phyloP scores from a whole-genome alignment of 2,888 invertebrate genomes.

The Synanthedon myopaeformis region DNA sequence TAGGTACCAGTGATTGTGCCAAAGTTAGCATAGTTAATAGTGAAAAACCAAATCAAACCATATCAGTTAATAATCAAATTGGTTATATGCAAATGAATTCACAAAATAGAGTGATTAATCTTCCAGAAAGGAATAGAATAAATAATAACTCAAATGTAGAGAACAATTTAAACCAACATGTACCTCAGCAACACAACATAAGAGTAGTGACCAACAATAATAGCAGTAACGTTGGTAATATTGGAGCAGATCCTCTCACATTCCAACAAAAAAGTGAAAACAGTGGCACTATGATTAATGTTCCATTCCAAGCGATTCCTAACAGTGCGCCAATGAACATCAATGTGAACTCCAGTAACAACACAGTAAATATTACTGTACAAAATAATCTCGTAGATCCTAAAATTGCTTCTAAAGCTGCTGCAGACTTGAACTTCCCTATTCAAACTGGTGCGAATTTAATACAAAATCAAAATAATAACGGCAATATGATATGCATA shows the following conservation, averaged over 20 bases:
- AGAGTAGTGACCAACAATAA: slow-evolving; percentile 56
- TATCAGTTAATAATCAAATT: slow-evolving; percentile 57
- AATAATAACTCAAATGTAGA: slow-evolving; percentile 44
- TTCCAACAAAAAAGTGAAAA: slow-evolving; percentile 58
- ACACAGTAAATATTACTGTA: slow-evolving; percentile 61
- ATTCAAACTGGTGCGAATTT: slow-evolving; percentile 44
- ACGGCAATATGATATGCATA: slow-evolving; percentile 54
- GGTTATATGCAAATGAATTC: slow-evolving; percentile 62
- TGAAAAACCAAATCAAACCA: slow-evolving; percentile 53
- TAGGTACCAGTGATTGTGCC: slow-evolving; percentile 48
- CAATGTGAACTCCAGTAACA: slow-evolving; percentile 63
- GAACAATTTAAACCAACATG: slow-evolving; percentile 49
- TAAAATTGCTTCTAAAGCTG: slow-evolving; percentile 56
- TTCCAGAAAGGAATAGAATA: slow-evolving; percentile 55
- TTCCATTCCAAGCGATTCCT: slow-evolving; percentile 64
- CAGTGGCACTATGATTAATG: slow-evolving; percentile 59
- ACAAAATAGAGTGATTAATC: slow-evolving; percentile 55
- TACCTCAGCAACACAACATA: slow-evolving; percentile 59
- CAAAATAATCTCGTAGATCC: slow-evolving; percentile 64
- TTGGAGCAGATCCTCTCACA: slow-evolving; percentile 40
- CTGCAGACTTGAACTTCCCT: slow-evolving; percentile 53
- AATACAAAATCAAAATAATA: slow-evolving; percentile 43
- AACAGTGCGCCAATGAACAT: slow-evolving; percentile 67
- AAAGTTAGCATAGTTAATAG: slow-evolving; percentile 48
- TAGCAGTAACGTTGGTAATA: slow-evolving; percentile 39